Evolutionary conservation across 2,113 vertebrate species (phyloP).

Genomic region (Oncorhynchus masou): DNA sequence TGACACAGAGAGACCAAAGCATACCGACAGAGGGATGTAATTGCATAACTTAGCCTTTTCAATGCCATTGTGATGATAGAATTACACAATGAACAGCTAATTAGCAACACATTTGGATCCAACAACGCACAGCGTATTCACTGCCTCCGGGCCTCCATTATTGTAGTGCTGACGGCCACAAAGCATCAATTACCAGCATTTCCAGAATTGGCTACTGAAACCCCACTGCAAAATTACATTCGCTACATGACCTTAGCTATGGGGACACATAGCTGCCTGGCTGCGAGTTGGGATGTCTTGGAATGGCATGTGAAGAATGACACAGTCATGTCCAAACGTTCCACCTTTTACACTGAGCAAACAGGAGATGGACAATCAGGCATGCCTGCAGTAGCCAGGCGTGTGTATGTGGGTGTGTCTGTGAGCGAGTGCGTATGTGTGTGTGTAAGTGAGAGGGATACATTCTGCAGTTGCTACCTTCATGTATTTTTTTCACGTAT

Average conservation of each 20-base stretch:
- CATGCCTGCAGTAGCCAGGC: background rate
- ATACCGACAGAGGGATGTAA: too few relatives aligned
- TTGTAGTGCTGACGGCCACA: too few relatives aligned
- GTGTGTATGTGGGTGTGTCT: constrained; percentile 7
- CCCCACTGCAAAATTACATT: background rate
- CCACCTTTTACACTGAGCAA: background rate
- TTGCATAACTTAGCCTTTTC: too few relatives aligned
- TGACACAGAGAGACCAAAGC: too few relatives aligned
- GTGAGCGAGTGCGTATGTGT: background rate
- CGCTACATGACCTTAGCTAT: background rate
- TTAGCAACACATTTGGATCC: too few relatives aligned
- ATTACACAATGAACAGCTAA: too few relatives aligned
- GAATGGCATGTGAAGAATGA: constrained; percentile 29
- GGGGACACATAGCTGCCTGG: background rate
- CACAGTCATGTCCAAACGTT: constrained; percentile 5
- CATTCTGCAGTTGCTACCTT: background rate
- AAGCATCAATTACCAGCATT: too few relatives aligned
- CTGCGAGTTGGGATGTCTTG: background rate
- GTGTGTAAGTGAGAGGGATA: background rate
- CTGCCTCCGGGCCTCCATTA: too few relatives aligned
- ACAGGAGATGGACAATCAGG: background rate
- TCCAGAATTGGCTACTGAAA: too few relatives aligned
- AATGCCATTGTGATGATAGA: too few relatives aligned
- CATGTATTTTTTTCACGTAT: background rate
- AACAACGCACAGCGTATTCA: too few relatives aligned